Evolutionary conservation across 92 coral and sea anemone species (phyloP).

Genomic region (Hydrozoanthus gracilis): DNA sequence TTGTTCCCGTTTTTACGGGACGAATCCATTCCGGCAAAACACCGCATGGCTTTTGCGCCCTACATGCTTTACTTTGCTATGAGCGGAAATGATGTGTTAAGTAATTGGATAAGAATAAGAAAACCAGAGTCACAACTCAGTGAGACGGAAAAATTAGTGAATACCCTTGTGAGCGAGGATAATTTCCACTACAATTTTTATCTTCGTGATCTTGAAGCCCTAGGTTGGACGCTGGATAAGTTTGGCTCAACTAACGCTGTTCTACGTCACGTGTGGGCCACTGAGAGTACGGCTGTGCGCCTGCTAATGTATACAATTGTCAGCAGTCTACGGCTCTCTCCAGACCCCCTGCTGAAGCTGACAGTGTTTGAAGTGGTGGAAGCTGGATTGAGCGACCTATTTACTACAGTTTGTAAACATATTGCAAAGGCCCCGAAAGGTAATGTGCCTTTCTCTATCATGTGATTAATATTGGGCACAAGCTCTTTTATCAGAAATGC

Average conservation of each 20-base stretch:
- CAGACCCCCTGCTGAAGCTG: slow-evolving; percentile 16
- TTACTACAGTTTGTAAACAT: slow-evolving; percentile 3
- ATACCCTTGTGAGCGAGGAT: slow-evolving; percentile 27
- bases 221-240: slow-evolving; percentile 27
- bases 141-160: slow-evolving; percentile 23
- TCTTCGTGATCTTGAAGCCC: slow-evolving; percentile 25
- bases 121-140: slow-evolving; percentile 24
- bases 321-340: slow-evolving; percentile 33
- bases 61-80: slow-evolving; percentile 28
- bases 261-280: slow-evolving; percentile 39
- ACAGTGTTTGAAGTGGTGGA: slow-evolving; percentile 16
- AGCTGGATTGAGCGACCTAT: slow-evolving; percentile 32
- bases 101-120: slow-evolving; percentile 30
- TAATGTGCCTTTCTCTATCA: background rate
- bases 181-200: slow-evolving; percentile 41
- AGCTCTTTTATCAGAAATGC: no score
- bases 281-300: slow-evolving; percentile 17
- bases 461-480: no score
- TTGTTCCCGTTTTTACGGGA: slow-evolving; percentile 16
- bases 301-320: slow-evolving; percentile 19
- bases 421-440: slow-evolving; percentile 29
- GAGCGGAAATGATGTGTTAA: slow-evolving; percentile 19
- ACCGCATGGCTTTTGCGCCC: slow-evolving; percentile 33
- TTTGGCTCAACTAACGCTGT: slow-evolving; percentile 32
- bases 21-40: slow-evolving; percentile 1